These are phyloP conservation scores for Rhagophthalmus giganteus DNA, from an alignment of 2,888 invertebrate species.

Conservation along the genomic window DNA sequence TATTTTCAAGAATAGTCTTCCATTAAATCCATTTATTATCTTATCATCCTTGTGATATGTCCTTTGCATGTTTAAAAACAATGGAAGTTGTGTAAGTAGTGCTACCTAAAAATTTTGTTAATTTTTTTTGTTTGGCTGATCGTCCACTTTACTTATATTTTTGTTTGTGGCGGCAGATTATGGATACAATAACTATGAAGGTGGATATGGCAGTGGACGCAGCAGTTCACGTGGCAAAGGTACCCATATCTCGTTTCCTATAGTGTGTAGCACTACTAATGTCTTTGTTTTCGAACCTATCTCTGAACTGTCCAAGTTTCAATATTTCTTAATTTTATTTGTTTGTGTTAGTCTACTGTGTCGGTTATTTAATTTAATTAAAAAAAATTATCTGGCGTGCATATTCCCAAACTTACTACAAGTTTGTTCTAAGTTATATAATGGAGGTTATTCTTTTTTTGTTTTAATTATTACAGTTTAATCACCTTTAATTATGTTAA, in stretches of 20 bases:
- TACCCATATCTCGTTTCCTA: slow-evolving; percentile 52
- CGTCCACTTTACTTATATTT: slow-evolving; percentile 12
- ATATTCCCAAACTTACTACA: too few relatives aligned
- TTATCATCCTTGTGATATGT: slow-evolving; percentile 4
- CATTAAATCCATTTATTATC: slow-evolving; percentile 7
- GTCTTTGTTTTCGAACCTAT: not conserved
- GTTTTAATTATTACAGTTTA: too few relatives aligned
- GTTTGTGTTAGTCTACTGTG: too few relatives aligned
- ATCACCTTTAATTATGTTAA: too few relatives aligned
- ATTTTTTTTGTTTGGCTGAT: not conserved
- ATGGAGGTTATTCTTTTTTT: too few relatives aligned
- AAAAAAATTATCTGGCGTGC: too few relatives aligned
- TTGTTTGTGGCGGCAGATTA: slow-evolving; percentile 69
- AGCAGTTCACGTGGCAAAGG: slow-evolving; percentile 86
- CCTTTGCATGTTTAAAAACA: slow-evolving; percentile 6
- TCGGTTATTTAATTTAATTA: too few relatives aligned
- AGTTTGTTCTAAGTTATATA: too few relatives aligned
- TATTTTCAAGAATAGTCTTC: slow-evolving; percentile 48
- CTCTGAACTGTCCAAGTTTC: too few relatives aligned
- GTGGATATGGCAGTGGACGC: slow-evolving; percentile 84
- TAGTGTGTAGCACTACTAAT: slow-evolving; percentile 28
- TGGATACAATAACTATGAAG: slow-evolving; percentile 86
- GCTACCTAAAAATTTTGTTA: slow-evolving; percentile 1
- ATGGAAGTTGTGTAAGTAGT: not conserved
- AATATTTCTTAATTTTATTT: too few relatives aligned